Evolutionary conservation across 2,888 invertebrate species (phyloP).

Genomic region (Latheticus oryzae): DNA sequence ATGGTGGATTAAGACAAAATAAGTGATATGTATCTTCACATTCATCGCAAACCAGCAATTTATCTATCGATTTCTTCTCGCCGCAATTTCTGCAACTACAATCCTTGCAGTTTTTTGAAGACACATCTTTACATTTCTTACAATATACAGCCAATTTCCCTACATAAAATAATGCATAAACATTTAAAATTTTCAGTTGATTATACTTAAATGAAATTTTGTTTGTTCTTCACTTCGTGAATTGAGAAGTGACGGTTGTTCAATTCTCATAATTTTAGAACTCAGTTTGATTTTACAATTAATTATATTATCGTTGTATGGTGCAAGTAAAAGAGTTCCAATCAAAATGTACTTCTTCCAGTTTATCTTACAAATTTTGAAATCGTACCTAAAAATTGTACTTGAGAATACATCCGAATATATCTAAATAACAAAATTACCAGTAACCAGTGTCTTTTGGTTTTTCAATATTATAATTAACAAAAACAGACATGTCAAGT

Average conservation of each 20-base stretch:
- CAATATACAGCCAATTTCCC: conserved; percentile 73
- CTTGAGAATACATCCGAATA: neutral
- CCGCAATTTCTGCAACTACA: conserved; percentile 81
- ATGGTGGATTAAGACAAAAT: conserved; percentile 77
- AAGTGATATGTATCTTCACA: conserved; percentile 82
- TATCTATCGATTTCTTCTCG: conserved; percentile 4
- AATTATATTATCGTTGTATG: conserved; percentile 66
- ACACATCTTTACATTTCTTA: conserved; percentile 75
- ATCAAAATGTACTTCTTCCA: conserved; percentile 68
- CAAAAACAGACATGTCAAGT: conserved; percentile 74
- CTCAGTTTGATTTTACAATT: conserved; percentile 71
- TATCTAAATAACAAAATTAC: conserved; percentile 56
- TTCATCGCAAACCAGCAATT: conserved; percentile 81
- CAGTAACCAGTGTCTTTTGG: conserved; percentile 77
- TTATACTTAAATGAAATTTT: conserved; percentile 27
- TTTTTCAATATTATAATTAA: conserved; percentile 80
- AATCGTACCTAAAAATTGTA: too few species aligned
- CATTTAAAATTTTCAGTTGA: neutral
- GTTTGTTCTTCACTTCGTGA: conserved; percentile 39
- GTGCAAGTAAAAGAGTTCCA: conserved; percentile 72
- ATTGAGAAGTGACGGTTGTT: conserved; percentile 64
- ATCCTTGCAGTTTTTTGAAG: conserved; percentile 72
- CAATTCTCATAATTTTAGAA: conserved; percentile 77
- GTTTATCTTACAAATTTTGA: conserved; percentile 47
- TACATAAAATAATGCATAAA: conserved; percentile 47